Evolutionary conservation across 1,140 invertebrate genomes (phyloP).

Genomic region (Bombus pyrosoma): DNA sequence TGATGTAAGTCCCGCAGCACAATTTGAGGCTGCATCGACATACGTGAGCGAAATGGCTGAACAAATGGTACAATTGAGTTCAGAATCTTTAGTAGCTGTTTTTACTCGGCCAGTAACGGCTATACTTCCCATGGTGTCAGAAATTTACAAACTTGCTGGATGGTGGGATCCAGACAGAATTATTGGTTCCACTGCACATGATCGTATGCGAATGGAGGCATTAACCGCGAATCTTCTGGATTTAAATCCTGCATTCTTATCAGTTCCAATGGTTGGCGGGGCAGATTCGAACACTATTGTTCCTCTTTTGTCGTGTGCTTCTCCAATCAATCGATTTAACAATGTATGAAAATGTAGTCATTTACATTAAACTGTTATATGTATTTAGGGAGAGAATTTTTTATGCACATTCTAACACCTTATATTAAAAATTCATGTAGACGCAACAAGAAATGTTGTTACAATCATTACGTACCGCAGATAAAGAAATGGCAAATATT

Average conservation of each 20-base stretch:
- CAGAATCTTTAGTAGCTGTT: slow-evolving; percentile 72
- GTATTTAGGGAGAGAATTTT: neutral
- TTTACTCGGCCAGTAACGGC: slow-evolving; percentile 75
- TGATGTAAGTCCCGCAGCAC: slow-evolving; percentile 50
- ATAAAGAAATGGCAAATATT: slow-evolving; percentile 46
- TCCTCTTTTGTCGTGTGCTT: slow-evolving; percentile 71
- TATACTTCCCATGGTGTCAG: slow-evolving; percentile 71
- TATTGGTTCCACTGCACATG: slow-evolving; percentile 70
- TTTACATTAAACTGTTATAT: neutral
- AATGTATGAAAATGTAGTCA: slow-evolving; percentile 56
- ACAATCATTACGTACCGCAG: slow-evolving; percentile 64
- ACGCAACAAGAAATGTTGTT: slow-evolving; percentile 63
- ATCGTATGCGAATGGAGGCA: slow-evolving; percentile 72
- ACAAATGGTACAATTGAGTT: slow-evolving; percentile 62
- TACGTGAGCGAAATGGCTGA: slow-evolving; percentile 71
- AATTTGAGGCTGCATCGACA: slow-evolving; percentile 61
- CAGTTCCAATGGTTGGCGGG: slow-evolving; percentile 73
- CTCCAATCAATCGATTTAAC: slow-evolving; percentile 66
- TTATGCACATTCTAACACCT: neutral
- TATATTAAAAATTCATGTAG: slow-evolving; percentile 48
- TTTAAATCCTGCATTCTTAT: slow-evolving; percentile 71
- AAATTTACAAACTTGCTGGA: slow-evolving; percentile 68
- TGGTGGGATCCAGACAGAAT: slow-evolving; percentile 73
- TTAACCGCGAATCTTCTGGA: slow-evolving; percentile 68
- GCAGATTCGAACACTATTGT: slow-evolving; percentile 74